Base-by-base conservation (phyloP, 2,113 vertebrate genomes). In the Sarotherodon lohbergeri region DNA sequence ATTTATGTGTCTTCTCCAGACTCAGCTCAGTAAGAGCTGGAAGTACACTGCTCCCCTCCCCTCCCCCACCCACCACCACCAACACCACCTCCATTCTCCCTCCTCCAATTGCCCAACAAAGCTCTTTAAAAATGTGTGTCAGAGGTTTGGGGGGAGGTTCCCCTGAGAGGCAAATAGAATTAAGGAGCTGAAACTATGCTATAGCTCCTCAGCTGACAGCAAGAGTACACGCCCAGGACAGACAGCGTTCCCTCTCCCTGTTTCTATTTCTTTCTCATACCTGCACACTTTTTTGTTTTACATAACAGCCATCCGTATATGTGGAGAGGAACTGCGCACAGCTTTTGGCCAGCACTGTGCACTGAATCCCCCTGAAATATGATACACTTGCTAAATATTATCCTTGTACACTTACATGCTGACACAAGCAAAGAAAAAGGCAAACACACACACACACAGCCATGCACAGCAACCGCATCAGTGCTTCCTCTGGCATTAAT, bases 1-100 rank as follows among this genome's bases (percentile, higher is more conserved):
- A 95, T 95, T 95, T 94, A 95, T 95, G 91, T 89, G 88, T 93
- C 89, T 93, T 94, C 91, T 95, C 93, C 93, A 91, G 90, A 90
- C 91, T 91, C 91, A 85, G 92, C 92, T 91, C 91, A 85, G 92
- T 88, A 86, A 92, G 92, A 93, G 85, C 85, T 57, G 81, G 84
- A 85, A 91, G 82, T 81, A 57, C 80, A 27, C 50, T n/a, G 71
- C 27, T 4, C 59, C 84, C 83, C 32, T 22, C 29, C 29, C 57
- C 13, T 24, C 29, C 1, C 86, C 48, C 29, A 24, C 52, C 8
- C 12, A 27, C 36, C 52, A 43, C 5, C 66, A 17, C 55, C 63
- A 22, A 56, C 48, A 24, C 56, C 34, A n/a, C 5, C 32, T 41
- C 56, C 71, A 11, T 19, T 48, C 43, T 29, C 71, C 54, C 81